A percentile compares a stretch with the other conserved stretches of the same genome.
Conservation (phyloP, 2,888 invertebrate species). For the Gastrophysa polygoni region DNA sequence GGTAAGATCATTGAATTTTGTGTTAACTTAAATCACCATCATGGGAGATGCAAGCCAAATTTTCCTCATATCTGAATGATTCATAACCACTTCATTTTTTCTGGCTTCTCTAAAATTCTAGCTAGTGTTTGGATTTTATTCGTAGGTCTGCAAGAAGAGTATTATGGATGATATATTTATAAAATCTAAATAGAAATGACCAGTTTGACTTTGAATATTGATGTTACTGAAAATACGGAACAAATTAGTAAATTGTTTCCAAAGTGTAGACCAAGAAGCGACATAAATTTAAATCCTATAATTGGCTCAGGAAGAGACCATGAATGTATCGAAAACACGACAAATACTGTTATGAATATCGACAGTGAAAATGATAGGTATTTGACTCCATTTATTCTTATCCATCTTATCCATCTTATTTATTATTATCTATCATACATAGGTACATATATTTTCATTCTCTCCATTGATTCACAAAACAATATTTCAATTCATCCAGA, state of each 20-base stretch:
- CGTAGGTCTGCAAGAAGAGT: slow-evolving; percentile 39
- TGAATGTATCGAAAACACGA: slow-evolving; percentile 57
- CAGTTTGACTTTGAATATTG: slow-evolving; percentile 59
- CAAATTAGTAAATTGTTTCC: slow-evolving; percentile 85
- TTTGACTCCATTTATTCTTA: slow-evolving; percentile 27
- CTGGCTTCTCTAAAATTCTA: not conserved
- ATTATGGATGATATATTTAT: slow-evolving; percentile 38
- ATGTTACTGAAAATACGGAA: slow-evolving; percentile 65
- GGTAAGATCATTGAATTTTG: slow-evolving; percentile 19
- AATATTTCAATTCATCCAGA: no score
- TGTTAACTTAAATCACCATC: slow-evolving; percentile 8
- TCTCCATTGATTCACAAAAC: no score
- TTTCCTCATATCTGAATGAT: slow-evolving; percentile 7
- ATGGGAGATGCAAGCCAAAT: not conserved
- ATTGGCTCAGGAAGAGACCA: slow-evolving; percentile 54
- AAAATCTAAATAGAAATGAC: slow-evolving; percentile 54
- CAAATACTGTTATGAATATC: slow-evolving; percentile 59
- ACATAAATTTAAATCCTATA: slow-evolving; percentile 64
- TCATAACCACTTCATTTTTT: slow-evolving; percentile 8
- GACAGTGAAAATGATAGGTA: slow-evolving; percentile 60
- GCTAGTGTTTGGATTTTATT: slow-evolving; percentile 33
- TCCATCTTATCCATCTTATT: no score
- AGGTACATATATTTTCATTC: no score
- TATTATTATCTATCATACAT: no score
- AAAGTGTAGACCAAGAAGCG: slow-evolving; percentile 79